phyloP scores from a whole-genome alignment of 1,140 invertebrate genomes.

The Saccostrea glomerata region DNA sequence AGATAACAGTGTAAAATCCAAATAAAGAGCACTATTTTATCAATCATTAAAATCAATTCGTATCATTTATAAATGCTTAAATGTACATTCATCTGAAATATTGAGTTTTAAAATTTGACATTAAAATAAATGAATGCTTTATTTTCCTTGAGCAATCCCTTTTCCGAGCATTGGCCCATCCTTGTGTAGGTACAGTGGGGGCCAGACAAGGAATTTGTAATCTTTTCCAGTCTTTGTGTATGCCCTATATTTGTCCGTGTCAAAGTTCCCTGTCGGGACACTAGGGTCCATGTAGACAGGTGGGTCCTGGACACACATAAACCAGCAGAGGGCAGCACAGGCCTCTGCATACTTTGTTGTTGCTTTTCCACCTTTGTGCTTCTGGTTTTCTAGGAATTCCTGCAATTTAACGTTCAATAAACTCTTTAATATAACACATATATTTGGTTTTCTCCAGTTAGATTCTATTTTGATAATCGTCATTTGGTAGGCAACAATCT shows the following conservation, averaged over 20 bases:
- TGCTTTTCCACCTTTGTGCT: neutral
- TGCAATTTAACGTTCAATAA: neutral
- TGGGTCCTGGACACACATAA: constrained; percentile 47
- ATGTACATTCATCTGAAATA: neutral
- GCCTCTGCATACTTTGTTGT: constrained; percentile 23
- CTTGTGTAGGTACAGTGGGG: constrained; percentile 49
- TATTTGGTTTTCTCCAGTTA: too few relatives aligned
- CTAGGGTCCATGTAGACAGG: constrained; percentile 36
- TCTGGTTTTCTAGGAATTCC: neutral
- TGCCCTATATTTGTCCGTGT: constrained; percentile 41
- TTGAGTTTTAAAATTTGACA: neutral
- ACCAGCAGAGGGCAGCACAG: constrained; percentile 48
- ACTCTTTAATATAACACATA: too few relatives aligned
- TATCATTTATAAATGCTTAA: neutral
- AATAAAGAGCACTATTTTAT: neutral
- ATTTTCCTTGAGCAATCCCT: constrained; percentile 54
- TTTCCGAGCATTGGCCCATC: constrained; percentile 50
- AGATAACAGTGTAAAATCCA: neutral
- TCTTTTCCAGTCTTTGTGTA: constrained; percentile 40
- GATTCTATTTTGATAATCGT: too few relatives aligned
- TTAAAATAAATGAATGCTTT: neutral
- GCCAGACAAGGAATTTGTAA: constrained; percentile 50
- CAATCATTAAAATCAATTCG: neutral
- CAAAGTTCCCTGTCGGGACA: constrained; percentile 19
- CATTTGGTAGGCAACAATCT: too few relatives aligned